Base-by-base conservation (phyloP, 2,113 vertebrate genomes). In the Oxygymnocypris stewartii region DNA sequence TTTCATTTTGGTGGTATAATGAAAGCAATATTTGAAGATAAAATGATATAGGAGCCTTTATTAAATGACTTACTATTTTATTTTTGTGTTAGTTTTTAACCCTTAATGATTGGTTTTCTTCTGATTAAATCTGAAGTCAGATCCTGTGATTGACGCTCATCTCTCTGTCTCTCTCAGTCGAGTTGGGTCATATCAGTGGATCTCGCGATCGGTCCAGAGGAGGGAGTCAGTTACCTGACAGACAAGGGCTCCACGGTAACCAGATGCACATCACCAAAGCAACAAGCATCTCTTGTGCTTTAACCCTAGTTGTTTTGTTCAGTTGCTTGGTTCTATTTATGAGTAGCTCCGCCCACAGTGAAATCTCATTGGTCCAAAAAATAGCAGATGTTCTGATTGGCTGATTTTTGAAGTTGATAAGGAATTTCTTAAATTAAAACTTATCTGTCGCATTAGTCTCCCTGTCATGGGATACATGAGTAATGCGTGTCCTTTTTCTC, bases 181-280 rank as follows among this genome's bases (percentile, higher is more conserved):
- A 99, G 98, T 94, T 99, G 98, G 98, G 97, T 99, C 90, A 99
- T 99, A 91, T 98, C 98, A 4, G 98, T 99, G 90, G 98, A 99
- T 84, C 88, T 99, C 82, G 98, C 98, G 0, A 99, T 99, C 0
- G 98, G 98, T 85, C 98, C 98, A 0, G 98, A 99, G 91, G 98
- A 99, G 88, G 98, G n/a, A 73, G 99, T 99, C 95, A 99, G 98
- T 92, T 99, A 99, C 96, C 95, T 99, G 90, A 98, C 98, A 20
- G 98, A 99, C 93, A 99, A 99, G 91, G 98, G 98, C 91, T 98
- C 97, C 87, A 98, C 96, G 10, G 98, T 99, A 90, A 97, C 96
- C 94, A 5, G 6, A 57, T 23, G 28, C 0, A n/a, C 54, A 31
- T 35, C 9, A 0, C 9, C 20, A 78, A 6, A 2, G 1, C 80